Evolutionary conservation across 1,140 invertebrate genomes (phyloP), one percentile per base, ranked within the genome.

Genomic region (Phocides pigmalion): DNA sequence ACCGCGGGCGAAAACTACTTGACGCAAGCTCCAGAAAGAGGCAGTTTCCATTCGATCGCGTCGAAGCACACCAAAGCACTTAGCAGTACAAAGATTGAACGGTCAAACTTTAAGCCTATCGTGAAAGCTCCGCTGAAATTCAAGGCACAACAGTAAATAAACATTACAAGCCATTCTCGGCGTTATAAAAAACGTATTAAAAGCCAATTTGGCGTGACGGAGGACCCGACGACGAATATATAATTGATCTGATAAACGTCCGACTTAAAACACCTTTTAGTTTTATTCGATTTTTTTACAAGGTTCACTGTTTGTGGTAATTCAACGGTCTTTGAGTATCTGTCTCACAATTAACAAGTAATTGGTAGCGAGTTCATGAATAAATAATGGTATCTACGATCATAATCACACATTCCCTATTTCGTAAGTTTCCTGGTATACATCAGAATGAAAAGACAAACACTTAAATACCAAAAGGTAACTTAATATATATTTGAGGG

Each of bases 241-340:
- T 71, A 76, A 76, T 76, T 76, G 71, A 76, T 76, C 74, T 76
- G 74, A 76, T 76, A 76, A 76, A 47, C 54, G 20, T 32, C 35
- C 62, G 51, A 67, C 50, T 69, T 73, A 70, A 73, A 76, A 74
- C 68, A 71, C 66, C 71, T 72, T 75, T 75, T 72, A 64, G 64
- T 65, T 75, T 67, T 67, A 63, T 68, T 62, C 64, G 64, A 59
- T 64, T 68, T 65, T 32, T 59, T 59, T 59, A 59, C 54, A 46
- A 59, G 54, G 54, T 46, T 28, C 54, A 46, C 41, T 59, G 54
- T 59, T 59, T 59, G 54, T 35, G 54, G 54, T 59, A 59, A 59
- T 59, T 58, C 54, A 44, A 46, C 39, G 54, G 39, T 58, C 47
- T 32, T 58, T 28, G 19, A 14, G 41, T 2, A n/a, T 14, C 32